phyloP scores from a whole-genome alignment of 2,888 invertebrate genomes.

The Drosophila acutilabella region DNA sequence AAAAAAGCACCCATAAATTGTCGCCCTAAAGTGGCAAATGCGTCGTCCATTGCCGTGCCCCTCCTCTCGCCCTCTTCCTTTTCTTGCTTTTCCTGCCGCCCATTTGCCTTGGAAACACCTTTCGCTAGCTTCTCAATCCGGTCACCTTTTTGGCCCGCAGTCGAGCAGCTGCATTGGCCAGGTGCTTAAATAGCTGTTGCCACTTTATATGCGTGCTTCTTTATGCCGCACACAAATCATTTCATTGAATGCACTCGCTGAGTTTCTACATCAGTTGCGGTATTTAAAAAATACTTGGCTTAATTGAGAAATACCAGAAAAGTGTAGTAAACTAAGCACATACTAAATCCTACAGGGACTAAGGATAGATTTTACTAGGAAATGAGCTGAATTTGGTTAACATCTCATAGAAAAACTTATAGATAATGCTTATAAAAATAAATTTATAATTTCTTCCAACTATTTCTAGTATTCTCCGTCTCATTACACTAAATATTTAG shows the following conservation, averaged over 20 bases:
- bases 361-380: not conserved
- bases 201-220: constrained; percentile 69
- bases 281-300: constrained; percentile 12
- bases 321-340: no score
- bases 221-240: constrained; percentile 70
- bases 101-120: no score
- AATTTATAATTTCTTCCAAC: no score
- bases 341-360: no score
- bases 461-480: no score
- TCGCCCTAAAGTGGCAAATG: constrained; percentile 73
- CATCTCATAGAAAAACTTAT: no score
- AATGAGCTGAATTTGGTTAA: no score
- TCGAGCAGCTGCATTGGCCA: constrained; percentile 65
- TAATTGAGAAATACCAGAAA: not conserved
- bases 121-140: constrained; percentile 18
- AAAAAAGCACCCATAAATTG: constrained; percentile 80
- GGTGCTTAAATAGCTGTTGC: constrained; percentile 67
- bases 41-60: constrained; percentile 32
- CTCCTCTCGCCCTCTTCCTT: not conserved
- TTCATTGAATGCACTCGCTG: constrained; percentile 51
- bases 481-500: no score
- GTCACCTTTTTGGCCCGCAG: constrained; percentile 28
- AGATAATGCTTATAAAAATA: no score
- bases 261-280: not conserved
- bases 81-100: not conserved